Base-by-base conservation (phyloP, 2,113 vertebrate species). In the Xerus inauris region DNA sequence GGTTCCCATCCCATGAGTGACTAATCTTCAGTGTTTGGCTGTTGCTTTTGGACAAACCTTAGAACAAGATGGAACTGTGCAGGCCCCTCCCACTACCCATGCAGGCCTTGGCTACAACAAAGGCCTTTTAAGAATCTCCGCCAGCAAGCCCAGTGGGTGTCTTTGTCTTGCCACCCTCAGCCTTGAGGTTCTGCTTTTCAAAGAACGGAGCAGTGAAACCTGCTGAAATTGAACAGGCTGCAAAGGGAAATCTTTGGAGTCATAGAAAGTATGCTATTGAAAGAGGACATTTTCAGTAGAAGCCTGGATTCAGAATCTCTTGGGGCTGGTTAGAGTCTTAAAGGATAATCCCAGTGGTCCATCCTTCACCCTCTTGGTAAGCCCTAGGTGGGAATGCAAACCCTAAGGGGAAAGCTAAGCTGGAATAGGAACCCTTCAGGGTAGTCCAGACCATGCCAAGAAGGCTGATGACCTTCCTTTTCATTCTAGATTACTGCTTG, bases 51-150 rank as follows among this genome's bases (percentile, higher is more conserved):
- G 59, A 57, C 24, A 87, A 59, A 79, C 65, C 88, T 92, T 49
- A 57, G 80, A 75, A 65, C 45, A 49, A 89, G 73, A 80, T 28
- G 45, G 88, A 71, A 45, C 79, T n/a, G 42, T 17, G 17, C 10
- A 84, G 86, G 89, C 86, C 67, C 72, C 64, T 42, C 96, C 91
- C 54, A 65, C 65, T 40, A 1, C 47, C 28, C 77, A 47, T 26
- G 79, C 69, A 54, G 26, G 92, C 76, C n/a, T 45, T 38, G 57
- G 64, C 65, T 84, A 17, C 84, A 91, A 97, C 80, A 95, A 96
- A 94, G 71, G 65, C 89, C 92, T 94, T 97, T 95, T 87, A 88
- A 95, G 91, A 96, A 88, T 62, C 32, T 71, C 45, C 65, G 47
- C 87, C 49, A 94, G 69, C 59, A 65, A 75, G 77, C 79, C 38